phyloP scores from a whole-genome alignment of 2,113 vertebrate species.

The Entomyzon cyanotis region DNA sequence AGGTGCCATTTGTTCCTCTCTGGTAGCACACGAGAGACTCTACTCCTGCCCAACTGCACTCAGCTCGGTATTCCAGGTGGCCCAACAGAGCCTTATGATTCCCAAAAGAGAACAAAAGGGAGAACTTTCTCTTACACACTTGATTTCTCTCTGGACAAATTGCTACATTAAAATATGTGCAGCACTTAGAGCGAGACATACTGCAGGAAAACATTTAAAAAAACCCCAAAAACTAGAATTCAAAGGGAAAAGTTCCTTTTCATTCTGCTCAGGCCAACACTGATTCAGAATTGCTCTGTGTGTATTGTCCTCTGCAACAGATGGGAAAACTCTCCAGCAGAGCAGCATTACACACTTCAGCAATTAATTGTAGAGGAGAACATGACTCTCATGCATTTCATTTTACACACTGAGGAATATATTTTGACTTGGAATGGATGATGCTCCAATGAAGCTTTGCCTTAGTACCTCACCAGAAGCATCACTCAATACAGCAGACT shows the following conservation, averaged over 20 bases:
- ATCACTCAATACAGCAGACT: not conserved
- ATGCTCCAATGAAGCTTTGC: not conserved
- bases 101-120: not conserved
- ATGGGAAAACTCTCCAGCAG: not conserved
- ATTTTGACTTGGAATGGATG: not conserved
- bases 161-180: not conserved
- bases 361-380: not conserved
- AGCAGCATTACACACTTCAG: not conserved
- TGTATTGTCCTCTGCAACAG: not conserved
- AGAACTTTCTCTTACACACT: not conserved
- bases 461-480: not conserved
- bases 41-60: not conserved
- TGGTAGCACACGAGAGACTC: accelerated
- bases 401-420: not conserved
- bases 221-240: not conserved
- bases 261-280: not conserved
- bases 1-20: not conserved
- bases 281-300: not conserved
- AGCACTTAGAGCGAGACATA: not conserved
- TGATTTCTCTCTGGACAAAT: not conserved
- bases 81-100: not conserved
- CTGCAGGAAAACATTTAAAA: accelerated
- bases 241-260: not conserved
- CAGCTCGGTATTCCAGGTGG: not conserved
- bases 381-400: not conserved